Percentiles rank a stretch among this genome's conserved stretches.
Conservation (phyloP, 92 coral and sea anemone genomes). For the Siderastrea radians region DNA sequence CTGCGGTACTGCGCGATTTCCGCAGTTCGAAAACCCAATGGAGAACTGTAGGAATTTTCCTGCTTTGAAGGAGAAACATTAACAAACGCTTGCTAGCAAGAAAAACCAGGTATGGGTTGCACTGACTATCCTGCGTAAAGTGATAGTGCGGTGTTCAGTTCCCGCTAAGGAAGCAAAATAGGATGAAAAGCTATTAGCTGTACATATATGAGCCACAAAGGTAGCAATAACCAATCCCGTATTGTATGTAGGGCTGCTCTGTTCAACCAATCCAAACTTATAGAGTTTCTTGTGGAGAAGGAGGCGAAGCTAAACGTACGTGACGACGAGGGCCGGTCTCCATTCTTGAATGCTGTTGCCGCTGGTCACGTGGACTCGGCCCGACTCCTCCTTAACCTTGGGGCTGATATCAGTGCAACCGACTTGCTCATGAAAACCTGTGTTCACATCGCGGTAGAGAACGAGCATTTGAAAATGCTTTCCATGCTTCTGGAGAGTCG, state of each 20-base stretch:
- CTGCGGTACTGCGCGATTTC: too few relatives aligned
- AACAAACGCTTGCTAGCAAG: too few relatives aligned
- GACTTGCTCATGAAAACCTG: constrained; percentile 73
- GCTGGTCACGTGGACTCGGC: constrained; percentile 74
- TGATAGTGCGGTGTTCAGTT: too few relatives aligned
- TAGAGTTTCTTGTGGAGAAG: constrained; percentile 56
- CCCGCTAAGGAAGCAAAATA: too few relatives aligned
- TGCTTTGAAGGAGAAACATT: too few relatives aligned
- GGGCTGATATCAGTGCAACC: constrained; percentile 66
- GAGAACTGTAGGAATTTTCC: too few relatives aligned
- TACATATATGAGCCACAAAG: not conserved
- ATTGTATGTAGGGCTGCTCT: constrained; percentile 46
- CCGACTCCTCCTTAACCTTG: constrained; percentile 61
- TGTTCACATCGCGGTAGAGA: constrained; percentile 82
- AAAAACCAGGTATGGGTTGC: too few relatives aligned
- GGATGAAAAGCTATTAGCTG: too few relatives aligned
- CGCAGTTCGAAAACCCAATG: too few relatives aligned
- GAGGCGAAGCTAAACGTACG: constrained; percentile 68
- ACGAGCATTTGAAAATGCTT: constrained; percentile 67
- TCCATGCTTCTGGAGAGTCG: constrained; percentile 65
- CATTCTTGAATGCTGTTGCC: constrained; percentile 80
- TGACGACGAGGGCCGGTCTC: constrained; percentile 74
- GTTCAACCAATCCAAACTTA: constrained; percentile 33
- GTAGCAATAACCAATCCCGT: not conserved
- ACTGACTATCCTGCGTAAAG: too few relatives aligned